Percentiles rank a stretch among this genome's conserved stretches.
phyloP scores from a whole-genome alignment of 2,113 vertebrate genomes.

The Ctenodactylus gundi region DNA sequence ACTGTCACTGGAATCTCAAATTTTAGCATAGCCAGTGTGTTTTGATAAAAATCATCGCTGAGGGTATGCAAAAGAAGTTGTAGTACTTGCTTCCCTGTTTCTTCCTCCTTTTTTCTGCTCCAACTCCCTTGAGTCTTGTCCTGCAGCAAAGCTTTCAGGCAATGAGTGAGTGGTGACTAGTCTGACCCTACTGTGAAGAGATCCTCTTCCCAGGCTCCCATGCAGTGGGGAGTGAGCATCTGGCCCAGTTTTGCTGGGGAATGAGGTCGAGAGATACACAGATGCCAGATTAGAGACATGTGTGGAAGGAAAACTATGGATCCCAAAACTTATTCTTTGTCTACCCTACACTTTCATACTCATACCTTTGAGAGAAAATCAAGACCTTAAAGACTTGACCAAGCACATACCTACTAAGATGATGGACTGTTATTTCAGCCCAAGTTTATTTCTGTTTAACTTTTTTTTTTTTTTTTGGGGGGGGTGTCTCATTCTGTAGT shows the following conservation, averaged over 20 bases:
- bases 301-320: background rate
- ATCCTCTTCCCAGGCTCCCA: background rate
- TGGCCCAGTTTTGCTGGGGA: background rate
- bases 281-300: background rate
- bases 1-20: background rate
- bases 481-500: too few relatives aligned
- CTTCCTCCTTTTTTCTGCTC: background rate
- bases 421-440: background rate
- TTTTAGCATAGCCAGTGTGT: background rate
- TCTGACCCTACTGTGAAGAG: background rate
- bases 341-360: background rate
- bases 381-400: background rate
- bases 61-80: background rate
- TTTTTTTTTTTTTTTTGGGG: too few relatives aligned
- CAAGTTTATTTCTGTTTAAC: background rate
- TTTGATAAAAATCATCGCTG: background rate
- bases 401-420: background rate
- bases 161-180: background rate
- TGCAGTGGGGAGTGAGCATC: background rate
- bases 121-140: background rate
- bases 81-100: background rate
- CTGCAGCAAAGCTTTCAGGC: background rate
- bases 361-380: background rate
- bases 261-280: background rate
- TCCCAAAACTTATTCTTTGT: background rate